Evolutionary conservation across 2,888 invertebrate species (phyloP).

Genomic region (Campopleginae sp.): DNA sequence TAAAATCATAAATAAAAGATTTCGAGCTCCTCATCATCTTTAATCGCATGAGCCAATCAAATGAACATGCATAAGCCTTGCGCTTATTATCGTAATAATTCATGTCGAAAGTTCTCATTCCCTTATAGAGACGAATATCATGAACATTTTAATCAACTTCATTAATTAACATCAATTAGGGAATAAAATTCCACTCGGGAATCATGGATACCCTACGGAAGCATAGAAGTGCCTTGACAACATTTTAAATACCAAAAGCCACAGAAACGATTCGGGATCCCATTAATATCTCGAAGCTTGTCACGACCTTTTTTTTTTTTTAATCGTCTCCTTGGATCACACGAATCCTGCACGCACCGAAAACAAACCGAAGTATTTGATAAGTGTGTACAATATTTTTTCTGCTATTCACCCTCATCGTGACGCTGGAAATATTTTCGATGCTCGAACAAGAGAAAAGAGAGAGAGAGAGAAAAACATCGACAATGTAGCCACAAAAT

Average conservation of each 20-base stretch:
- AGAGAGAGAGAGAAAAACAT: background rate
- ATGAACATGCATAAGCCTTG: background rate
- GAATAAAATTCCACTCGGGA: background rate
- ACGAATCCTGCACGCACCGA: slow-evolving; percentile 25
- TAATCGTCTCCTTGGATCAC: slow-evolving; percentile 48
- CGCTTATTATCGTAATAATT: background rate
- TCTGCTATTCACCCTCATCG: slow-evolving; percentile 3
- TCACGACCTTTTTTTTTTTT: slow-evolving; percentile 25
- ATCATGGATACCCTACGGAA: background rate
- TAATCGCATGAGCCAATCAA: background rate
- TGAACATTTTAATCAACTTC: slow-evolving; percentile 1
- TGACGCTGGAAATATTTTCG: background rate
- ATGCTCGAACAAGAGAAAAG: background rate
- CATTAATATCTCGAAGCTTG: slow-evolving; percentile 52
- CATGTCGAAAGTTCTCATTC: background rate
- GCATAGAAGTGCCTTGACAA: background rate
- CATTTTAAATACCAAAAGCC: slow-evolving; percentile 28
- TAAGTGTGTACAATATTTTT: slow-evolving; percentile 44
- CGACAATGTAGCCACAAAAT: slow-evolving; percentile 54
- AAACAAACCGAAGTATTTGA: slow-evolving; percentile 48
- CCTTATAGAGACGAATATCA: background rate
- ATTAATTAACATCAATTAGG: background rate
- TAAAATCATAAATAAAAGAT: background rate
- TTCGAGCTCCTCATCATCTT: background rate
- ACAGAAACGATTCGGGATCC: slow-evolving; percentile 20